These are phyloP conservation scores for Catamblyrhynchus diadema DNA, from an alignment of 2,797 vertebrate species.

Conservation along the genomic window DNA sequence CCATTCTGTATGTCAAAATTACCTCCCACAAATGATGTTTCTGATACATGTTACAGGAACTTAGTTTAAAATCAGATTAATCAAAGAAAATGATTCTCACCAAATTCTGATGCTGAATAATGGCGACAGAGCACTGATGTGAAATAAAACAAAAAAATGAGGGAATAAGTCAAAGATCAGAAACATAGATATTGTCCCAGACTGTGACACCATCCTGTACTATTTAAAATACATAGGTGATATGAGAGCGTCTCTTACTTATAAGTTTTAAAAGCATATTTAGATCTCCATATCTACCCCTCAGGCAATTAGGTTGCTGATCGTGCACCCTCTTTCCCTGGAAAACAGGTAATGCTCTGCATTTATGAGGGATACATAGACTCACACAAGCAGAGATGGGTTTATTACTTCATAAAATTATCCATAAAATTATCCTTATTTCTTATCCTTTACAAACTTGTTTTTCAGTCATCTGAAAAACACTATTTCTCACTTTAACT, in stretches of 20 bases:
- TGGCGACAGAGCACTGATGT: fast-evolving
- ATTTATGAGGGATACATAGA: neutral
- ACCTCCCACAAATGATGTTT: neutral
- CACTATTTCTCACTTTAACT: neutral
- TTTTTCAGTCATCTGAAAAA: neutral
- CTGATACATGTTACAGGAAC: neutral
- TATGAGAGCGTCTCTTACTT: neutral
- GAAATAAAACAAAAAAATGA: neutral
- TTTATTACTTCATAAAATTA: neutral
- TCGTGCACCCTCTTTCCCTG: neutral
- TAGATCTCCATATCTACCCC: neutral
- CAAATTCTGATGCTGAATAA: neutral
- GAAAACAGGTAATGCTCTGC: neutral
- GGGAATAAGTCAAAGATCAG: neutral
- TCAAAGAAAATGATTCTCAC: neutral
- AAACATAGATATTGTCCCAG: neutral
- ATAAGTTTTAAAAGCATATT: neutral
- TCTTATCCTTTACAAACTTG: neutral
- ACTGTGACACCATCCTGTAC: neutral
- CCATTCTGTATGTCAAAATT: neutral
- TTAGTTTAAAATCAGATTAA: neutral
- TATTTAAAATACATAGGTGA: neutral
- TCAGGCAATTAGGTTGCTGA: neutral
- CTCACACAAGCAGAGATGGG: neutral
- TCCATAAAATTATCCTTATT: neutral